Percentiles rank a stretch among this genome's conserved stretches.
Evolutionary conservation across 2,888 invertebrate genomes (phyloP).

Genomic region (Scrobipalpa atriplicella): DNA sequence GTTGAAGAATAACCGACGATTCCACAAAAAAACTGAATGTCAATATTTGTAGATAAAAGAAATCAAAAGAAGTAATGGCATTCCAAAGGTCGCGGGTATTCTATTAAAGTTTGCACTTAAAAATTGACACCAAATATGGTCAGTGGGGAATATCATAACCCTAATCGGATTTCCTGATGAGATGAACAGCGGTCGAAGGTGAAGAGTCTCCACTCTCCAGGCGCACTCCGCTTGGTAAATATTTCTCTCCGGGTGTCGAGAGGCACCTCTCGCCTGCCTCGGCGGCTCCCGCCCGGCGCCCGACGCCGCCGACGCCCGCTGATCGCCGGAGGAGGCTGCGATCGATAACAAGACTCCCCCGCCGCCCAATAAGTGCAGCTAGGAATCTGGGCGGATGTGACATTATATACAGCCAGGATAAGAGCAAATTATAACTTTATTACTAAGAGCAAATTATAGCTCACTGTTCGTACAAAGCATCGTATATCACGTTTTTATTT

Average conservation of each 20-base stretch:
- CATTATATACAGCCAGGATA: background rate
- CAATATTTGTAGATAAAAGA: no score
- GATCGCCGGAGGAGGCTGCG: conserved; percentile 33
- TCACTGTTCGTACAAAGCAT: no score
- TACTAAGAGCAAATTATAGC: no score
- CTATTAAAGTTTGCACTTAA: no score
- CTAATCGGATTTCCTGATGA: background rate
- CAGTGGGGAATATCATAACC: no score
- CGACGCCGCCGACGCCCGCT: background rate
- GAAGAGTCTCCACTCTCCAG: background rate
- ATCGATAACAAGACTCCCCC: conserved; percentile 30
- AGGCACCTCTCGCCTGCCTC: background rate
- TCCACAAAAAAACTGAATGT: no score
- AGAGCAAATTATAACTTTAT: no score
- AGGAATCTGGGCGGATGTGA: background rate
- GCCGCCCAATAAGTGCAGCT: conserved; percentile 8
- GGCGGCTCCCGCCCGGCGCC: background rate
- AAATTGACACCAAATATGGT: no score
- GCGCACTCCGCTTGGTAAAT: background rate
- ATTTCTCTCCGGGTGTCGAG: conserved; percentile 3
- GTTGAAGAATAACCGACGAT: no score
- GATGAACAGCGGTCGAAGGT: background rate
- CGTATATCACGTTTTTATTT: no score
- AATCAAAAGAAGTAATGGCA: no score
- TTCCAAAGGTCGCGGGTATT: no score